Conservation (phyloP, 2,113 vertebrate genomes). For the Falcunculus frontatus region DNA sequence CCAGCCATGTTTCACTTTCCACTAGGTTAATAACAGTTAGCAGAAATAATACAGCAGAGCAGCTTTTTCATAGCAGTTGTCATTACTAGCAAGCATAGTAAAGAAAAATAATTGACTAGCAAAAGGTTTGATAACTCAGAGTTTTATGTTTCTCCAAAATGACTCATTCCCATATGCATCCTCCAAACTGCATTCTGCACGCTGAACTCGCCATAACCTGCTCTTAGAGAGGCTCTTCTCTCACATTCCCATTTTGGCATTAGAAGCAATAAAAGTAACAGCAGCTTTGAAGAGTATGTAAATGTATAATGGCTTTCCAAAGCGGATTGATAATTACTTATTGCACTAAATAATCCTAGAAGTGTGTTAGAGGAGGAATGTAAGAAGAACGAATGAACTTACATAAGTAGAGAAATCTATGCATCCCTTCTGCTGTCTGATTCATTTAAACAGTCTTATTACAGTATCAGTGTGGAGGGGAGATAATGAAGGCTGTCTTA, state of each 20-base stretch:
- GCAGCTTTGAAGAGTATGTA: slow-evolving; percentile 14
- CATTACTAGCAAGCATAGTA: not conserved
- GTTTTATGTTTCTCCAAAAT: slow-evolving; percentile 53
- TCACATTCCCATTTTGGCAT: slow-evolving; percentile 39
- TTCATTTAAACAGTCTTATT: slow-evolving; percentile 61
- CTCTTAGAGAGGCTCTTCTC: slow-evolving; percentile 21
- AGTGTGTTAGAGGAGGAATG: not conserved
- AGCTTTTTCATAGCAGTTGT: not conserved
- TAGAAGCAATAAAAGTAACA: slow-evolving; percentile 42
- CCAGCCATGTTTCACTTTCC: not conserved
- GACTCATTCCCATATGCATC: slow-evolving; percentile 56
- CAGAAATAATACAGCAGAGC: not conserved
- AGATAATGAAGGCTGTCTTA: slow-evolving; percentile 46
- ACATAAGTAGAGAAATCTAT: slow-evolving; percentile 27
- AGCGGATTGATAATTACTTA: slow-evolving; percentile 58
- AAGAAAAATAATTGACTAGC: slow-evolving; percentile 4
- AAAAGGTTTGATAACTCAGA: slow-evolving; percentile 32
- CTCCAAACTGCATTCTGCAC: slow-evolving; percentile 1
- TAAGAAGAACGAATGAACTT: slow-evolving; percentile 34
- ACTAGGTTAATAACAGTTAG: not conserved
- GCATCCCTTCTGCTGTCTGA: slow-evolving; percentile 43
- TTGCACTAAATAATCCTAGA: not conserved
- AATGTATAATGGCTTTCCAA: slow-evolving; percentile 26
- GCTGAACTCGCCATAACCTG: slow-evolving; percentile 57
- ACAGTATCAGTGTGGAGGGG: slow-evolving; percentile 16